These are phyloP conservation scores for Cranoglanis bouderius DNA, from an alignment of 2,113 vertebrate species.

Conservation along the genomic window DNA sequence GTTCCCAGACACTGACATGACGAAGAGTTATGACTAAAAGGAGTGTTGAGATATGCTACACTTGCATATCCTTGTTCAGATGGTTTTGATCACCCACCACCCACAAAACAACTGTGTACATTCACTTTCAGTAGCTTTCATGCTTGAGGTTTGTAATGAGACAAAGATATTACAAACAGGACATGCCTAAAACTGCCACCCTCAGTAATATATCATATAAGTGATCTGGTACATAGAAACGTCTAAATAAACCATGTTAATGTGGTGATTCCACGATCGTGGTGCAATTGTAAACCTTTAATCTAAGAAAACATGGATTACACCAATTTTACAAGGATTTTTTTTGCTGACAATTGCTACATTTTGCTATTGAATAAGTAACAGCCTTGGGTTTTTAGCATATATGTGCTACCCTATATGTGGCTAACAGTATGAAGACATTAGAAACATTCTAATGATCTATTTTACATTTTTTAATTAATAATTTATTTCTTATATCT, in stretches of 20 bases:
- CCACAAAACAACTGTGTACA: slow-evolving; percentile 11
- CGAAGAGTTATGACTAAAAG: not conserved
- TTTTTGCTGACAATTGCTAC: not conserved
- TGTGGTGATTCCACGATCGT: not conserved
- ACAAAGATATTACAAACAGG: not conserved
- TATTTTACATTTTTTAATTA: not conserved
- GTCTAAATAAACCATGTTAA: slow-evolving; percentile 8
- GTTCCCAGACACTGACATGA: not conserved
- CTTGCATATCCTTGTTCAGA: slow-evolving; percentile 58
- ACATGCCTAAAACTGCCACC: not conserved
- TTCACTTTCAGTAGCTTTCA: slow-evolving; percentile 1
- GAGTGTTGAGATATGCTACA: slow-evolving; percentile 24
- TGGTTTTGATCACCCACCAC: slow-evolving; percentile 56
- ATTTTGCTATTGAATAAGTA: not conserved
- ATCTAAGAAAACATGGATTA: not conserved
- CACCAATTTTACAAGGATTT: not conserved
- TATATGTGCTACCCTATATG: not conserved
- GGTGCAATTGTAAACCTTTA: not conserved
- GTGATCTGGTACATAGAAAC: not conserved
- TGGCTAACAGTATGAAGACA: not conserved
- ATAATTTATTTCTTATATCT: not conserved
- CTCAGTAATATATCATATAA: not conserved
- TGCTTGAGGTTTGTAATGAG: not conserved
- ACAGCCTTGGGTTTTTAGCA: not conserved
- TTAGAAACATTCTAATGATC: not conserved